Evolutionary conservation across 2,888 invertebrate species (phyloP), one percentile per base, ranked within the genome.

Genomic region (Ornithoptera alexandrae): DNA sequence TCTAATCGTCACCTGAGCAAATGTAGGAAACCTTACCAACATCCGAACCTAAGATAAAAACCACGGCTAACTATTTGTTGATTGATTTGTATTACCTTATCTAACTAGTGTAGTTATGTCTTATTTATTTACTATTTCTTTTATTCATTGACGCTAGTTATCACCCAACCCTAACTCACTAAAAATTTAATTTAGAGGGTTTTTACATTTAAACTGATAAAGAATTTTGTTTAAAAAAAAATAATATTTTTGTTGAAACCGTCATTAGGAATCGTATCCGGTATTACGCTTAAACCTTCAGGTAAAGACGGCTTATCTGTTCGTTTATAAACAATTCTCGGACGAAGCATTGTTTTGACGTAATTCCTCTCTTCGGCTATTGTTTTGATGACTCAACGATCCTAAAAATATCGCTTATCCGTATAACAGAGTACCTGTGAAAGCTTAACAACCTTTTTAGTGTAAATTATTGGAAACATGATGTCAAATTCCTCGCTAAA

Each of bases 261-360:
- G 17, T 24, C 59, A 59, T 65, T n/a, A 57, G 57, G 46, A 59
- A 65, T 65, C 66, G 66, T 65, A 61, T 70, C 75, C 74, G 75
- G 76, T 76, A 68, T 72, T 71, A 69, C 67, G 36, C 61, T 6
- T 59, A 66, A 60, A 39, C 62, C 56, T 69, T 63, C 63, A 70
- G 60, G 63, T 67, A 63, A 63, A 66, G 57, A 62, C 61, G 58
- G 78, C 80, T 85, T 84, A 86, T 84, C 86, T 76, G 68, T 72
- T 78, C 78, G 75, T 74, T 73, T 76, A 81, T 86, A 85, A 86
- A 77, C 83, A 82, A 80, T 84, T 84, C 81, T 77, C 70, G 72
- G 80, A 80, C 82, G 71, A 65, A 70, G 76, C 75, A 80, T 80
- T 79, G 79, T 79, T 80, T 75, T 74, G 76, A 62, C 75, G 72